Conservation (phyloP, 2,113 vertebrate species). For the Pongo pygmaeus region DNA sequence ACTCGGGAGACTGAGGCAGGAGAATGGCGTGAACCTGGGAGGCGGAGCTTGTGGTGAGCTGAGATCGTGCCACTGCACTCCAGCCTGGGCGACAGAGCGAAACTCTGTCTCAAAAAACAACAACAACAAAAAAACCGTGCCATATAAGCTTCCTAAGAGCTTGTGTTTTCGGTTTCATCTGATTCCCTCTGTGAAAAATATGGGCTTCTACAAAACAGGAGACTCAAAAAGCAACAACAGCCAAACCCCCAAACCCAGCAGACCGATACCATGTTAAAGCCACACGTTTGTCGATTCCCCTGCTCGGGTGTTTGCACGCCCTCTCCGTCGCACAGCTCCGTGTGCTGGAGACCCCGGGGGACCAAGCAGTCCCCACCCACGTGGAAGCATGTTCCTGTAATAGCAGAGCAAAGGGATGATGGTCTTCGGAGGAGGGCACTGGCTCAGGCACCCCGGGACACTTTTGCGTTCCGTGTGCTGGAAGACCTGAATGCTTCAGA, state of each 20-base stretch:
- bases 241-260: neutral
- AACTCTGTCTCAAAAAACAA: no score
- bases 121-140: accelerated
- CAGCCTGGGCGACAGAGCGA: no score
- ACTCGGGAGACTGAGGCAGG: no score
- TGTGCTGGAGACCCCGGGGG: neutral
- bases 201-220: neutral
- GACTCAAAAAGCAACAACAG: no score
- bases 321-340: accelerated
- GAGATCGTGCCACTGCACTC: no score
- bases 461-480: neutral
- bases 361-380: neutral
- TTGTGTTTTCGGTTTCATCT: neutral
- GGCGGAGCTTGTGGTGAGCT: no score
- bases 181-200: neutral
- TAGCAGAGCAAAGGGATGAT: neutral
- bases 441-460: neutral
- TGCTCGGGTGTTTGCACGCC: no score
- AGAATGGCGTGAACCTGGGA: no score
- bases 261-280: neutral
- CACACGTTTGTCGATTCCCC: accelerated
- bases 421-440: neutral
- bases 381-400: accelerated
- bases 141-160: accelerated
- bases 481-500: neutral